Evolutionary conservation across 1,140 invertebrate species (phyloP), one percentile per base, ranked within the genome.

Genomic region (Patella vulgata): DNA sequence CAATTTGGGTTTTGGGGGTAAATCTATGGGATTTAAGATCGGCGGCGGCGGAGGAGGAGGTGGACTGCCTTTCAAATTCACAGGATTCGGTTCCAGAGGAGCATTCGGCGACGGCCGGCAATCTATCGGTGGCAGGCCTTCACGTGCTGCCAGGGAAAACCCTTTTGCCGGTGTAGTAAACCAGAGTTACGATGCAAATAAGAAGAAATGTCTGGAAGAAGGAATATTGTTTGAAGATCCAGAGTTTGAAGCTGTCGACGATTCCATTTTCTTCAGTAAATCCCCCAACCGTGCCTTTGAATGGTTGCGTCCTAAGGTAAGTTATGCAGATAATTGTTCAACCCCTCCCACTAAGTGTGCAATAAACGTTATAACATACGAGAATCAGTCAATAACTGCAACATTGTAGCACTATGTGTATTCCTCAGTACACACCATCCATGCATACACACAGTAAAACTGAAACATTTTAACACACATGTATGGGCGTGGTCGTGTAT

Each of bases 151-250:
- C 2, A 68, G 59, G 51, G 77, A 72, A 48, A 74, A 80, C 28
- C 78, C 78, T 1, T 78, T 80, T 59, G 44, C 72, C 25, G 71
- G 72, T 17, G 50, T 81, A 17, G 59, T 43, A 1, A 61, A 74
- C 17, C 78, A 81, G 59, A 77, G 68, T 40, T 82, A 77, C 55
- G 78, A 78, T 6, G 63, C 74, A 30, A 74, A 81, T 39, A 75
- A 71, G 27, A 63, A 69, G 39, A 66, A 74, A 52, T 82, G 80
- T 51, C 59, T 66, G 30, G 68, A 70, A 27, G 68, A 78, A 39
- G 73, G 80, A 36, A 64, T 63, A 40, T 65, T 82, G 33, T 84
- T 82, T 72, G 80, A 84, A 59, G 82, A 84, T 64, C 78, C 79
- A 3, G 79, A 82, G 33, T 84, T 83, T 59, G 70, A 64, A 17